phyloP scores from a whole-genome alignment of 2,888 invertebrate genomes.

The Drosophila lutescens region DNA sequence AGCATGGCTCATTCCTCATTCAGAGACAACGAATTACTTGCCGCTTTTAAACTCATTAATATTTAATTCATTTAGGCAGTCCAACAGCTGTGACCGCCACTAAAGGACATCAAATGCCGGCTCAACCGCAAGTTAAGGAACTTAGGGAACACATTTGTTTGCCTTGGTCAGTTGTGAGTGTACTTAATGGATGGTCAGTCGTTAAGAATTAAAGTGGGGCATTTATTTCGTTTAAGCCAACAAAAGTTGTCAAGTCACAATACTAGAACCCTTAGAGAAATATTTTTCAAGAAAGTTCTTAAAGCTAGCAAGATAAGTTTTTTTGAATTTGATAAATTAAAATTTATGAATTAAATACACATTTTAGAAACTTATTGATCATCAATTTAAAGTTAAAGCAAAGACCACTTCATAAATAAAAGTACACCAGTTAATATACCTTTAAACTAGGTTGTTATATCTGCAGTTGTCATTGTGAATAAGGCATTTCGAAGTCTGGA shows the following conservation, averaged over 20 bases:
- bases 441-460: no score
- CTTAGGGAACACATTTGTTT: slow-evolving; percentile 15
- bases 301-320: no score
- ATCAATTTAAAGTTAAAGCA: no score
- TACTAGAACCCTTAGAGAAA: no score
- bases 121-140: slow-evolving; percentile 30
- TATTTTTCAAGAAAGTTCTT: no score
- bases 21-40: slow-evolving; percentile 59
- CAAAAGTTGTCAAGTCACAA: no score
- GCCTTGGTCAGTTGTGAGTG: slow-evolving; percentile 46
- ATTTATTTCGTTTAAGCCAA: slow-evolving; percentile 10
- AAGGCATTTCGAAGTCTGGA: neutral
- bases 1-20: slow-evolving; percentile 29
- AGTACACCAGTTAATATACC: no score
- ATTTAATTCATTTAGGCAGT: slow-evolving; percentile 66
- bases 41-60: slow-evolving; percentile 72
- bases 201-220: slow-evolving; percentile 13
- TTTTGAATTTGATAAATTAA: no score
- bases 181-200: slow-evolving; percentile 54
- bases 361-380: no score
- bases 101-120: slow-evolving; percentile 15
- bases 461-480: no score
- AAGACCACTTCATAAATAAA: no score
- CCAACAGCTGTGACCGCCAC: slow-evolving; percentile 58
- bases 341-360: no score